phyloP scores from a whole-genome alignment of 2,113 vertebrate species.

The Phodopus roborovskii region DNA sequence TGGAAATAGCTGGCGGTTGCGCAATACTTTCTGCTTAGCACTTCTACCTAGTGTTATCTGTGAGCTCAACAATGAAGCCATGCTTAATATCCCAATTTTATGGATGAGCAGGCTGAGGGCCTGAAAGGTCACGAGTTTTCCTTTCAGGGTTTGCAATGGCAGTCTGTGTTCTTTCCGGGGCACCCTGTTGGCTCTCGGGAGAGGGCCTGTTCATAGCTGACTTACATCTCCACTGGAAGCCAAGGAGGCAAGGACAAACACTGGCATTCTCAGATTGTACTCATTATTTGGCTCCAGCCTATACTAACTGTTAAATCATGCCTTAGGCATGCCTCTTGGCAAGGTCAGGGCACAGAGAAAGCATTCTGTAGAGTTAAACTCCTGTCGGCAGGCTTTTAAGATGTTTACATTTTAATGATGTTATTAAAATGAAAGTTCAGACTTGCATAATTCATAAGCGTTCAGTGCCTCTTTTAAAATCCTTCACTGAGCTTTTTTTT shows the following conservation, averaged over 20 bases:
- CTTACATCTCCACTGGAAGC: slow-evolving; percentile 43
- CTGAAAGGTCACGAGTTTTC: slow-evolving; percentile 26
- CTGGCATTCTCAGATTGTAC: slow-evolving; percentile 69
- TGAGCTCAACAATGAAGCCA: not conserved
- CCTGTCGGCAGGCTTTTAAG: slow-evolving; percentile 81
- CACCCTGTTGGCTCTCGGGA: slow-evolving; percentile 43
- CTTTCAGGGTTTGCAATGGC: not conserved
- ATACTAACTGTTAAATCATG: slow-evolving; percentile 67
- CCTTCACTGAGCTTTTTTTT: slow-evolving; percentile 73
- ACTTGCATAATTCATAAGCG: slow-evolving; percentile 85
- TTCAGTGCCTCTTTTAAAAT: slow-evolving; percentile 75
- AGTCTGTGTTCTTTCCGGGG: not conserved
- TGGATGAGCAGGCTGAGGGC: slow-evolving; percentile 35
- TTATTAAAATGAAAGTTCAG: slow-evolving; percentile 85
- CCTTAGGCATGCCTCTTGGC: slow-evolving; percentile 73
- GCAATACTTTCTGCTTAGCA: not conserved
- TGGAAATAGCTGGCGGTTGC: not conserved
- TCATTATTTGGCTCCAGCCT: slow-evolving; percentile 69
- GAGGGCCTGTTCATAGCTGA: slow-evolving; percentile 61
- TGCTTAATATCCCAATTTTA: not conserved
- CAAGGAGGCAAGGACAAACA: slow-evolving; percentile 54
- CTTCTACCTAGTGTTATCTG: not conserved
- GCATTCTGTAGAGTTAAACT: slow-evolving; percentile 77
- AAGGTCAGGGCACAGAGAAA: slow-evolving; percentile 74
- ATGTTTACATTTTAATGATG: slow-evolving; percentile 86